Percentiles rank a stretch among this genome's conserved stretches.
phyloP scores from a whole-genome alignment of 2,797 vertebrate species.

The Phalanger gymnotis region DNA sequence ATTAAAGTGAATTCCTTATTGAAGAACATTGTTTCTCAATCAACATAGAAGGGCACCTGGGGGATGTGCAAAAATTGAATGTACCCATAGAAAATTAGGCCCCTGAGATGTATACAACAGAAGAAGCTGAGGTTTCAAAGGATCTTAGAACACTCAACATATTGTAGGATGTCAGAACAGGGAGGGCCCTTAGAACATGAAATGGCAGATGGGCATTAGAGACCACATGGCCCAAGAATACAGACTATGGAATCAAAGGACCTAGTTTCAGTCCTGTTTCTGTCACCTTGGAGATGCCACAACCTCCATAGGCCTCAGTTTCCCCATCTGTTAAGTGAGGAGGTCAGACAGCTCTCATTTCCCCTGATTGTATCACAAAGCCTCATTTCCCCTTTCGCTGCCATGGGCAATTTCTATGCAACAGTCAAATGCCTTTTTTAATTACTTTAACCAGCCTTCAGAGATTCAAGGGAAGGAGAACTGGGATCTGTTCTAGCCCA shows the following conservation, averaged over 20 bases:
- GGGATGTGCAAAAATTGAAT: not conserved
- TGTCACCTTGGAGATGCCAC: not conserved
- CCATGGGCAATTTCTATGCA: not conserved
- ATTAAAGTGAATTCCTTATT: not conserved
- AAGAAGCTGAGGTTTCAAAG: not conserved
- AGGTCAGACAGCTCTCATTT: not conserved
- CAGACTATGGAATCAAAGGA: not conserved
- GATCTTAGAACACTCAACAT: not conserved
- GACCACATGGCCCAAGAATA: not conserved
- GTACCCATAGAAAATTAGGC: not conserved
- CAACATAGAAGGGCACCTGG: not conserved
- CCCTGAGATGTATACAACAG: not conserved
- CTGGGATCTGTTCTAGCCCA: not conserved
- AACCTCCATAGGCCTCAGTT: not conserved
- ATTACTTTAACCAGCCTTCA: not conserved
- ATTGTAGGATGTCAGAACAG: not conserved
- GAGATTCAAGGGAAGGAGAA: conserved; percentile 17
- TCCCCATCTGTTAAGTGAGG: not conserved
- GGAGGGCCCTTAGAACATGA: not conserved
- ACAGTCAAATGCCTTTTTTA: not conserved
- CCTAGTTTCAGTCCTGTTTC: not conserved
- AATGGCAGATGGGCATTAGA: not conserved
- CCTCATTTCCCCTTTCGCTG: not conserved
- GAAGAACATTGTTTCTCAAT: not conserved
- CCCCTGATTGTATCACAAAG: not conserved